These are phyloP conservation scores for Ptychadena robeensis DNA, from an alignment of 2,797 vertebrate species.

Conservation along the genomic window DNA sequence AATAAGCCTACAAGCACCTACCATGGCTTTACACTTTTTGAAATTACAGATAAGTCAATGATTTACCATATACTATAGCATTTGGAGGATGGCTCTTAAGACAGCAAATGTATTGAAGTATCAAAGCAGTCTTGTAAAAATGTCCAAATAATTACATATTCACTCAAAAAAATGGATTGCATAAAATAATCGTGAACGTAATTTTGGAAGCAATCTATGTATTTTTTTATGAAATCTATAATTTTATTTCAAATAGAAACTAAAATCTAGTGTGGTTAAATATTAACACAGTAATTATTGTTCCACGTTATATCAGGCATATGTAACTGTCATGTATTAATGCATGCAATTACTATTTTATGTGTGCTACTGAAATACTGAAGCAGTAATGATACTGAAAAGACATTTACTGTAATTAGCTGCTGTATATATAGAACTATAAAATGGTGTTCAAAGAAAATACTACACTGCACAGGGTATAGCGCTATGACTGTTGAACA, in stretches of 20 bases:
- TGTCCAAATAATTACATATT: neutral
- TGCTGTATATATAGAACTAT: neutral
- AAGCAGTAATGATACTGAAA: neutral
- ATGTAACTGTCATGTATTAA: constrained; percentile 7
- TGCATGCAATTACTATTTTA: neutral
- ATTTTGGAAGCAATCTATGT: neutral
- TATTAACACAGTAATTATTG: constrained; percentile 5
- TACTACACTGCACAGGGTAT: neutral
- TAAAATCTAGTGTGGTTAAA: neutral
- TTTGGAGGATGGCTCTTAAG: neutral
- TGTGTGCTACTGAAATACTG: neutral
- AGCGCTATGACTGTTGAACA: neutral
- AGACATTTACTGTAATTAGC: constrained; percentile 7
- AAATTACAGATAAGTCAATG: too few species aligned
- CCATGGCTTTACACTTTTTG: too few species aligned
- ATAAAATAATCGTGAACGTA: neutral
- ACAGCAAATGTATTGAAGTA: neutral
- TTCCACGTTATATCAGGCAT: neutral
- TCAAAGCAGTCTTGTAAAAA: neutral
- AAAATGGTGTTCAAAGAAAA: neutral
- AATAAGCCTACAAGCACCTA: too few species aligned
- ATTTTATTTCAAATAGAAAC: neutral
- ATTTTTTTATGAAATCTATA: neutral
- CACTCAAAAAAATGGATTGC: neutral
- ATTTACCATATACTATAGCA: too few species aligned